Conservation (phyloP, 2,797 vertebrate species). For the Siniperca undulata region DNA sequence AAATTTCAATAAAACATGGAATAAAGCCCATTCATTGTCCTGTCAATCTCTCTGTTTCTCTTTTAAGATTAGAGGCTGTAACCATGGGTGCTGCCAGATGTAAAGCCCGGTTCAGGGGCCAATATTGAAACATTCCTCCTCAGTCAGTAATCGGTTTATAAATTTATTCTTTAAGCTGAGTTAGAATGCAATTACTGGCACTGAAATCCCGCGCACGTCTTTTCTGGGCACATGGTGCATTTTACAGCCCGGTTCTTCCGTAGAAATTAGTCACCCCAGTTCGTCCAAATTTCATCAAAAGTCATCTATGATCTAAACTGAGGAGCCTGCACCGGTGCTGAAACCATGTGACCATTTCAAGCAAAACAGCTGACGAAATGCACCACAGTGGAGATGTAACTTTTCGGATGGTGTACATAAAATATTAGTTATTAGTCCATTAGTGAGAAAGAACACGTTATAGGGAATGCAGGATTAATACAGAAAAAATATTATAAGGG, state of each 20-base stretch:
- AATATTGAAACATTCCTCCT: slow-evolving; percentile 85
- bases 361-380: background rate
- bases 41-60: slow-evolving; percentile 70
- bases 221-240: slow-evolving; percentile 37
- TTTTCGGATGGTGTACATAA: background rate
- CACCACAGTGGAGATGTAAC: background rate
- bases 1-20: slow-evolving; percentile 27
- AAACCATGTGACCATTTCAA: background rate
- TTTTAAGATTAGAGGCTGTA: slow-evolving; percentile 63
- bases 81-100: slow-evolving; percentile 52
- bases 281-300: background rate
- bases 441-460: background rate
- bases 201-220: slow-evolving; percentile 43
- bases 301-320: background rate
- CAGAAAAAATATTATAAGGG: background rate
- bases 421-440: background rate
- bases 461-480: background rate
- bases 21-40: slow-evolving; percentile 65
- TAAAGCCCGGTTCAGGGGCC: slow-evolving; percentile 67
- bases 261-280: background rate
- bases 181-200: slow-evolving; percentile 80
- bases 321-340: background rate
- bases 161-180: slow-evolving; percentile 79
- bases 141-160: slow-evolving; percentile 82
- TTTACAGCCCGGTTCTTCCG: slow-evolving; percentile 22